phyloP scores from a whole-genome alignment of 2,113 vertebrate species.

The Gadus macrocephalus region DNA sequence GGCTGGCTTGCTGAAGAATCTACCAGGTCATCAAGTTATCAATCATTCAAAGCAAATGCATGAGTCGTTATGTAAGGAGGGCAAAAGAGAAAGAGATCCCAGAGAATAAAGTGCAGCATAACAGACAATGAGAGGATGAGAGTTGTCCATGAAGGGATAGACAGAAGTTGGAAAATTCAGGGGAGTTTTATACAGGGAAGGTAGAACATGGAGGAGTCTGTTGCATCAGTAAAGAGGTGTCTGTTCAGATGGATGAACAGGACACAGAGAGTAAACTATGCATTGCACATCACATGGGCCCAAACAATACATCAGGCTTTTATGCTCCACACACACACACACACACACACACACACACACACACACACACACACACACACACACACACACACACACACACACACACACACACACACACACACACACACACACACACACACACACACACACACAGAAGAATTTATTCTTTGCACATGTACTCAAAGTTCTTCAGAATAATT shows the following conservation, averaged over 20 bases:
- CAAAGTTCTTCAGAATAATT: slow-evolving; percentile 42
- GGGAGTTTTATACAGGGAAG: neutral
- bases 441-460: slow-evolving; percentile 34
- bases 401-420: neutral
- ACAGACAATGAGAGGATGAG: slow-evolving; percentile 21
- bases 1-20: slow-evolving; percentile 54
- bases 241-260: neutral
- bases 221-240: too few species aligned
- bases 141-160: neutral
- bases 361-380: slow-evolving; percentile 36
- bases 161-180: slow-evolving; percentile 2
- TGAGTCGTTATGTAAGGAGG: slow-evolving; percentile 41
- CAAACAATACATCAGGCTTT: neutral
- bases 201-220: too few species aligned
- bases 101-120: slow-evolving; percentile 20
- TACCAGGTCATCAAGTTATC: slow-evolving; percentile 48
- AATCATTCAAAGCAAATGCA: slow-evolving; percentile 55
- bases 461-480: slow-evolving; percentile 59
- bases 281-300: neutral
- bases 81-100: slow-evolving; percentile 13
- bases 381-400: neutral
- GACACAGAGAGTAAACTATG: neutral
- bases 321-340: neutral
- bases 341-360: neutral
- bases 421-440: neutral